Conservation (phyloP, 1,140 invertebrate genomes). For the Micrasema minimum region DNA sequence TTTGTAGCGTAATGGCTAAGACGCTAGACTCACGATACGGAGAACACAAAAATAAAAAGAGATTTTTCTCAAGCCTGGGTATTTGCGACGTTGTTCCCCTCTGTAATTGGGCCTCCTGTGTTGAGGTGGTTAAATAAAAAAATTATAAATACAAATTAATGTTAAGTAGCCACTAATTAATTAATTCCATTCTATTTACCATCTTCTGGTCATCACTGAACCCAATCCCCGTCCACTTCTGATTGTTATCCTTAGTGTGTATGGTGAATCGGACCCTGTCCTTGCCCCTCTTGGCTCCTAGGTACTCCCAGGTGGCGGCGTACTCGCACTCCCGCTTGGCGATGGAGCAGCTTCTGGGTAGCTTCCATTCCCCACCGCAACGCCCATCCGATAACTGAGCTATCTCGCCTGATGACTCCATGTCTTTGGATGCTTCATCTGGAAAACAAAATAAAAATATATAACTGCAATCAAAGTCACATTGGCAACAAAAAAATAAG, state of each 20-base stretch:
- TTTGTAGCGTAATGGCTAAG: too few species aligned
- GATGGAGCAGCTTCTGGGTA: conserved; percentile 77
- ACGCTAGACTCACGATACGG: too few species aligned
- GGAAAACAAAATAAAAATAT: conserved; percentile 36
- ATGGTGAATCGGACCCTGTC: conserved; percentile 89
- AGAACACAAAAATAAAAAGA: too few species aligned
- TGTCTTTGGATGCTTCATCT: conserved; percentile 44
- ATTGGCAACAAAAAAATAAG: too few species aligned
- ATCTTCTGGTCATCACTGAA: conserved; percentile 89
- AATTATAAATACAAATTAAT: too few species aligned
- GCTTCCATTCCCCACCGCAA: conserved; percentile 83
- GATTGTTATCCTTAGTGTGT: conserved; percentile 77
- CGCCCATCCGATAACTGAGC: conserved; percentile 61
- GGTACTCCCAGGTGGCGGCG: conserved; percentile 85
- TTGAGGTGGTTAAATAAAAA: too few species aligned
- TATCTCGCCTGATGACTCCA: conserved; percentile 55
- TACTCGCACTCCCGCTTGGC: conserved; percentile 84
- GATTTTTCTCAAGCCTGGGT: too few species aligned
- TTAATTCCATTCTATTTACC: conserved; percentile 65
- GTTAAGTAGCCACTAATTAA: too few species aligned
- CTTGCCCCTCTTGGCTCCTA: conserved; percentile 70
- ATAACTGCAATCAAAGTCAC: conserved; percentile 4
- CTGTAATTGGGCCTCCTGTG: too few species aligned
- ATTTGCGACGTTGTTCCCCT: too few species aligned
- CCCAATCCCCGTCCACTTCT: conserved; percentile 94